Evolutionary conservation across 2,797 vertebrate species (phyloP), one percentile per base, ranked within the genome.

Genomic region (Gorsachius magnificus): DNA sequence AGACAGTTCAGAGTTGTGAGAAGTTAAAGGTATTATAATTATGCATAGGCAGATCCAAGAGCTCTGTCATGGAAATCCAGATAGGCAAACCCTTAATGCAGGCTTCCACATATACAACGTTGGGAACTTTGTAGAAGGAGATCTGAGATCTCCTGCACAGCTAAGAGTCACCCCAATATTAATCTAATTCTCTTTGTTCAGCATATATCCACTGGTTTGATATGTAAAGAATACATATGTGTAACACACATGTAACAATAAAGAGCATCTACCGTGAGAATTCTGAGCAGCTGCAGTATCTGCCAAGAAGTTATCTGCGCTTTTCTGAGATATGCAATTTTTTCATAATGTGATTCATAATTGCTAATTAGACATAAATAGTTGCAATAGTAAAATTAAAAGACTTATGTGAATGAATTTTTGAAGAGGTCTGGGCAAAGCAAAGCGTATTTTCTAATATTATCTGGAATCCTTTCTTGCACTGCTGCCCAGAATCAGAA

Each of bases 401-500:
- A 94, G 16, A 75, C 24, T 41, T 58, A 10, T 50, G 6, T 48
- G 41, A 91, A 92, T 85, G 43, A 90, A 33, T 66, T 94, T 95
- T 74, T 87, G 8, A 25, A 78, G 76, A 96, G 51, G 94, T 91
- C 51, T 69, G 25, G 94, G 90, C 71, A 96, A 97, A 97, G 83
- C 81, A 91, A 93, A 97, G 77, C 90, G 95, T 97, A 97, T 95
- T 97, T 96, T 94, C 70, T 87, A 94, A 93, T 95, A 95, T 95
- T 95, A 95, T 96, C 93, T 95, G 75, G 93, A 98, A 98, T 97
- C 97, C 92, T 90, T 96, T 96, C 87, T 94, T 97, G 95, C 96
- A 96, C 96, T 89, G 83, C 92, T 97, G 96, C 97, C 96, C 95
- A 64, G 97, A 97, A 97, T 97, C 97, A 96, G 97, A 97, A 98